A percentile compares a stretch with the other conserved stretches of the same genome.
Evolutionary conservation across 2,888 invertebrate species (phyloP).

Genomic region (Crocallis elinguaria): DNA sequence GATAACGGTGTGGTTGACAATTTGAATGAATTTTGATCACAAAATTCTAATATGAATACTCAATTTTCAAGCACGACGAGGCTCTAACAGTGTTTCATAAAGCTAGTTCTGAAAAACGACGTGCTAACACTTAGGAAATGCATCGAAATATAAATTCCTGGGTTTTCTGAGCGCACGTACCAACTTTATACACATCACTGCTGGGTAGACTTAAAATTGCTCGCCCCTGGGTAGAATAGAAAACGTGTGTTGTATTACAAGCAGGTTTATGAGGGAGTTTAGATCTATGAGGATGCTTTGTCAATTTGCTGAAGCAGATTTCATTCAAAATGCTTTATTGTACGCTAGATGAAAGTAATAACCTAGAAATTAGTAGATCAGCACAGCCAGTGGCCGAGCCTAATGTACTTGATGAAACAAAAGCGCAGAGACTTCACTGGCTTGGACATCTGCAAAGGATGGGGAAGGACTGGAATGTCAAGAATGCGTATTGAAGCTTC

Average conservation of each 20-base stretch:
- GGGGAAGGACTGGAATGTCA: no score
- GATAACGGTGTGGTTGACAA: no score
- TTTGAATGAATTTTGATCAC: no score
- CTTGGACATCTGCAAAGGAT: no score
- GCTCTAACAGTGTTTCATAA: no score
- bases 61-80: no score
- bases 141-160: conserved; percentile 21
- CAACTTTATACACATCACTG: conserved; percentile 37
- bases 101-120: background rate
- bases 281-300: conserved; percentile 7
- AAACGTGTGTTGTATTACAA: conserved; percentile 31
- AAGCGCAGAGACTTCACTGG: no score
- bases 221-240: conserved; percentile 32
- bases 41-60: no score
- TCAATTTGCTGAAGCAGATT: background rate
- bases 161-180: conserved; percentile 26
- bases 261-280: conserved; percentile 6
- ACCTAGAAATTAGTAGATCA: no score
- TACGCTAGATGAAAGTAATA: background rate
- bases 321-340: background rate
- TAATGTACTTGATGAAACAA: no score
- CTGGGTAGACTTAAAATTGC: conserved; percentile 34
- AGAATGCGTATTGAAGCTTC: no score
- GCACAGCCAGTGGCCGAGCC: no score
- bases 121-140: conserved; percentile 10